phyloP scores from a whole-genome alignment of 1,140 invertebrate species.

The Habropoda laboriosa region DNA sequence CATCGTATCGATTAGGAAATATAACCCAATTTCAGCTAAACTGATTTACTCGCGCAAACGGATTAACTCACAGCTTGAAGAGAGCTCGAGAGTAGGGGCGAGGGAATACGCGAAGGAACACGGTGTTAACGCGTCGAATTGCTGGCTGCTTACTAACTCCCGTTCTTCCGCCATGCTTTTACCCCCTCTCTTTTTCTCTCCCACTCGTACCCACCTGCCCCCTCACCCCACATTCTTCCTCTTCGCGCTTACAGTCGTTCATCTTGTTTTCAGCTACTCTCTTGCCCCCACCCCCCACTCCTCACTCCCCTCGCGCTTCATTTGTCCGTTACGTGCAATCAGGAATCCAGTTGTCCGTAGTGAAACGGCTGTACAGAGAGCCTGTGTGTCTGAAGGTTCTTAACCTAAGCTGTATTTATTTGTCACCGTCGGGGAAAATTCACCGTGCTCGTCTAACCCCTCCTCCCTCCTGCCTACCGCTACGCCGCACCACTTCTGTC shows the following conservation, averaged over 20 bases:
- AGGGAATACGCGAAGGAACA: no score
- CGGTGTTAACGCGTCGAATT: conserved; percentile 62
- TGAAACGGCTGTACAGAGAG: conserved; percentile 51
- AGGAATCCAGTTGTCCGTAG: conserved; percentile 57
- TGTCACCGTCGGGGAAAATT: conserved; percentile 57
- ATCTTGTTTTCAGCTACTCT: conserved; percentile 67
- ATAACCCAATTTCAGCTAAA: conserved; percentile 71
- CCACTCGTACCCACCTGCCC: no score
- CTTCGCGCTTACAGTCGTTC: conserved; percentile 43
- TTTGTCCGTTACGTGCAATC: conserved; percentile 70
- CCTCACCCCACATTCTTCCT: no score
- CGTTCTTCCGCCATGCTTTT: conserved; percentile 51
- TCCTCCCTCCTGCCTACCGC: not conserved
- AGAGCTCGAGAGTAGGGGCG: no score
- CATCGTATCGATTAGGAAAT: conserved; percentile 73
- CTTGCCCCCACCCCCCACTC: no score
- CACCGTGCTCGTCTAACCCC: not conserved
- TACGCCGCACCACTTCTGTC: no score
- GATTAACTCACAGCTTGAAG: conserved; percentile 65
- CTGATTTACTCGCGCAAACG: conserved; percentile 69
- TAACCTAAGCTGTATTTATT: conserved; percentile 61
- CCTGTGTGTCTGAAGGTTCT: conserved; percentile 58
- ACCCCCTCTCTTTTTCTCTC: conserved; percentile 20
- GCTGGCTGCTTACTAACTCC: conserved; percentile 62
- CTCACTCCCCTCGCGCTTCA: conserved; percentile 62